phyloP scores from a whole-genome alignment of 2,113 vertebrate species.

The Drymodes brunneopygia region DNA sequence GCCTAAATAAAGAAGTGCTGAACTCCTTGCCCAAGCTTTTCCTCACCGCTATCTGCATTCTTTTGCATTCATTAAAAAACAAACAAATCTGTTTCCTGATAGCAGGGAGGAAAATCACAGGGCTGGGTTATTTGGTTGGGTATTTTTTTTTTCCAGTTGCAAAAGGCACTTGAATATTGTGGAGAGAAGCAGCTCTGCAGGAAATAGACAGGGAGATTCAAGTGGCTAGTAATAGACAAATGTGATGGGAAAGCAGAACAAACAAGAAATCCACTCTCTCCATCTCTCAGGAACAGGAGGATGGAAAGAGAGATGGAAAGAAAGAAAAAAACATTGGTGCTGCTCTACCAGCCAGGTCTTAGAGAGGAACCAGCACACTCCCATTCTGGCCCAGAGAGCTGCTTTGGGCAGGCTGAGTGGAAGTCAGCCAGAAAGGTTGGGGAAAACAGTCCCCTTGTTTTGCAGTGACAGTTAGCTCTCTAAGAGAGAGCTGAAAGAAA shows the following conservation, averaged over 20 bases:
- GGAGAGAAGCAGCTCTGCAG: background rate
- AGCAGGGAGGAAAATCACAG: slow-evolving; percentile 34
- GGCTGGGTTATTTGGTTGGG: background rate
- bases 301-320: background rate
- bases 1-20: slow-evolving; percentile 45
- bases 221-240: background rate
- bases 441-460: background rate
- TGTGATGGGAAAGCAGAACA: background rate
- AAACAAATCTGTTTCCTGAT: slow-evolving; percentile 59
- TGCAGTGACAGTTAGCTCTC: background rate
- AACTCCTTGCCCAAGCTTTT: slow-evolving; percentile 42
- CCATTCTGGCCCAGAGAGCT: background rate
- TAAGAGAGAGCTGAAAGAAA: background rate
- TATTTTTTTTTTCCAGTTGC: background rate
- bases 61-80: slow-evolving; percentile 55
- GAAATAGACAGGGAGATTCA: background rate
- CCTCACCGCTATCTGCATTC: slow-evolving; percentile 25
- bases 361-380: background rate
- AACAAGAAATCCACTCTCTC: slow-evolving; percentile 1
- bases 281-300: background rate
- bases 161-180: background rate
- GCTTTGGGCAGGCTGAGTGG: background rate
- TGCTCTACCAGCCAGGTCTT: background rate
- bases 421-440: background rate
- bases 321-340: background rate